Base-by-base conservation (phyloP, 2,797 vertebrate genomes). In the Nannoperca obscura region DNA sequence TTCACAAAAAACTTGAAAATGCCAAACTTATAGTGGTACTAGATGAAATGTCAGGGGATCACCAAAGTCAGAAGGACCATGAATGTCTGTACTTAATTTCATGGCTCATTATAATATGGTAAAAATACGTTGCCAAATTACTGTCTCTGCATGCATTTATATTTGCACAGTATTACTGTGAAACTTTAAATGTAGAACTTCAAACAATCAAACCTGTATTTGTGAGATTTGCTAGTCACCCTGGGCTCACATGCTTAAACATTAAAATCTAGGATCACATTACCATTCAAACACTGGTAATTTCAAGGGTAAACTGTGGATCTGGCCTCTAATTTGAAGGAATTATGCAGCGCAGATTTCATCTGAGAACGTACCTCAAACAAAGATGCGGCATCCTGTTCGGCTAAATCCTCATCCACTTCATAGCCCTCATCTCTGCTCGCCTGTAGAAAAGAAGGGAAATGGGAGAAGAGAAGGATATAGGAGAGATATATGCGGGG, bases 311-410 rank as follows among this genome's bases (percentile, higher is more conserved):
- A 73, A 64, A 67, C 44, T 30, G 4, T 19, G 47, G 68, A 40
- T 38, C 44, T 42, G 0, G 42, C 15, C 38, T 77, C n/a, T 55
- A 24, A 78, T 6, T 69, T 52, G 19, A 76, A 61, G 17, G 63
- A 53, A 30, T 50, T 59, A 15, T 8, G 17, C 32, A 17, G 47
- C 32, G 17, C 49, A 27, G 53, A 65, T 44, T 27, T 57, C 36
- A 24, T 69, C 32, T 47, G 42, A 59, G 57, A 73, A 66, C 89
- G 91, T 91, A 99, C 98, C 81, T 99, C 96, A 71, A 98, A 95
- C 82, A 99, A 90, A 36, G 96, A 94, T 11, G 93, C 83, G 34
- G 98, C 98, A 71, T 99, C 98, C 81, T 95, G 92, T 76, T 95
- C 95, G 1, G 98, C 97, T 24, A 96, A 93, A 9, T 62, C 95